phyloP scores from a whole-genome alignment of 2,888 invertebrate species.

The Eucriotettix oculatus region DNA sequence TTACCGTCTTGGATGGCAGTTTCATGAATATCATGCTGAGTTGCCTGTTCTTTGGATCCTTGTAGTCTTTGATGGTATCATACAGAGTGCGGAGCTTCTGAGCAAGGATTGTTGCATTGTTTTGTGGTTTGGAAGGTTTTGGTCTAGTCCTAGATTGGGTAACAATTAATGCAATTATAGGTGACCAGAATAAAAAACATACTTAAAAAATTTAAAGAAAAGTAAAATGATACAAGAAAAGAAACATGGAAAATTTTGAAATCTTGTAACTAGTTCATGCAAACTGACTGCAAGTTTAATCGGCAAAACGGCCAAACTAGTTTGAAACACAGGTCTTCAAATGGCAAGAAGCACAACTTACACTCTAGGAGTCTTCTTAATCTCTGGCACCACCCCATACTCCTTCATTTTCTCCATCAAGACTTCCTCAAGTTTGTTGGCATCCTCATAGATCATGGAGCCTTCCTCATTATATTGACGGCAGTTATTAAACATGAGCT shows the following conservation, averaged over 20 bases:
- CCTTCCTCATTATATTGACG: slow-evolving; percentile 93
- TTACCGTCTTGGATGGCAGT: slow-evolving; percentile 70
- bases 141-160: too few relatives aligned
- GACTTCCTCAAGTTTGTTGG: slow-evolving; percentile 70
- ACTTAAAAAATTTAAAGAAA: too few relatives aligned
- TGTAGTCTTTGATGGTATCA: slow-evolving; percentile 77
- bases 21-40: slow-evolving; percentile 90
- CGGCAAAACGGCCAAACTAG: too few relatives aligned
- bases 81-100: slow-evolving; percentile 73
- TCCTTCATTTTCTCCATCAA: slow-evolving; percentile 70
- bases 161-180: too few relatives aligned
- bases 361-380: slow-evolving; percentile 19
- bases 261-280: too few relatives aligned
- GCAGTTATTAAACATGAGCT: slow-evolving; percentile 95
- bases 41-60: slow-evolving; percentile 72
- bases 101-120: slow-evolving; percentile 25
- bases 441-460: slow-evolving; percentile 89
- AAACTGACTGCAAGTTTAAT: too few relatives aligned
- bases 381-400: slow-evolving; percentile 34
- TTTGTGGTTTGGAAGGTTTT: too few relatives aligned
- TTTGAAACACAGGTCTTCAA: too few relatives aligned
- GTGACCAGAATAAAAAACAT: too few relatives aligned
- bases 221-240: too few relatives aligned
- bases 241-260: too few relatives aligned
- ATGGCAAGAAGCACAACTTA: too few relatives aligned